phyloP scores from a whole-genome alignment of 2,888 invertebrate species.

The Pachliopta kotzebuea region DNA sequence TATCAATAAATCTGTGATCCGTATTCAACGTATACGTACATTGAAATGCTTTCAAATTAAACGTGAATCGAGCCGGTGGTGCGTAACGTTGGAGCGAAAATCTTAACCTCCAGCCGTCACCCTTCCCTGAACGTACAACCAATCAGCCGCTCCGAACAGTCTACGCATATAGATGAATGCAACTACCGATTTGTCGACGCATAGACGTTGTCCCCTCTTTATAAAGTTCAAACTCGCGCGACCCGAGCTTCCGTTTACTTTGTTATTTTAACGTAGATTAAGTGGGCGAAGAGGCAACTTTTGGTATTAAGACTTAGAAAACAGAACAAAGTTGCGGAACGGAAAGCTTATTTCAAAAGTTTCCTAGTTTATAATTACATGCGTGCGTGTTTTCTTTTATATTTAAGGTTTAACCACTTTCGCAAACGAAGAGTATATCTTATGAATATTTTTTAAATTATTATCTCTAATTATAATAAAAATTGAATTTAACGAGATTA shows the following conservation, averaged over 20 bases:
- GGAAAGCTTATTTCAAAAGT: constrained; percentile 30
- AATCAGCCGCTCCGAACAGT: constrained; percentile 60
- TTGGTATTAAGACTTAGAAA: constrained; percentile 30
- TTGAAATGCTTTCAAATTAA: constrained; percentile 47
- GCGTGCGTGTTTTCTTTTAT: constrained; percentile 28
- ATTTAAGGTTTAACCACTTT: constrained; percentile 9
- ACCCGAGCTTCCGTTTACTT: not conserved
- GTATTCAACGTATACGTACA: constrained; percentile 7
- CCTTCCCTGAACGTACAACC: constrained; percentile 56
- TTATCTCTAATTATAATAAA: too few relatives aligned
- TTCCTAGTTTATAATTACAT: constrained; percentile 30
- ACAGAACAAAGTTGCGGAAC: constrained; percentile 29
- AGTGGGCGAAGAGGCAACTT: constrained; percentile 30
- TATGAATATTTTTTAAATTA: too few relatives aligned
- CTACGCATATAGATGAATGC: constrained; percentile 62
- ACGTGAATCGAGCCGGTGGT: constrained; percentile 59
- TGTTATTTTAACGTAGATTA: constrained; percentile 37
- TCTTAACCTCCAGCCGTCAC: constrained; percentile 54
- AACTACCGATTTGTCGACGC: constrained; percentile 32
- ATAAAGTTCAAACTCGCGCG: constrained; percentile 37
- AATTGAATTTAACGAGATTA: too few relatives aligned
- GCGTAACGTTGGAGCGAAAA: constrained; percentile 62
- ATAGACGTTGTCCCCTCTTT: constrained; percentile 30
- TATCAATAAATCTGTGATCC: not conserved
- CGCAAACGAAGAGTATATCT: not conserved